These are phyloP conservation scores for Rhinogobius similis DNA, from an alignment of 2,113 vertebrate genomes.

Conservation along the genomic window DNA sequence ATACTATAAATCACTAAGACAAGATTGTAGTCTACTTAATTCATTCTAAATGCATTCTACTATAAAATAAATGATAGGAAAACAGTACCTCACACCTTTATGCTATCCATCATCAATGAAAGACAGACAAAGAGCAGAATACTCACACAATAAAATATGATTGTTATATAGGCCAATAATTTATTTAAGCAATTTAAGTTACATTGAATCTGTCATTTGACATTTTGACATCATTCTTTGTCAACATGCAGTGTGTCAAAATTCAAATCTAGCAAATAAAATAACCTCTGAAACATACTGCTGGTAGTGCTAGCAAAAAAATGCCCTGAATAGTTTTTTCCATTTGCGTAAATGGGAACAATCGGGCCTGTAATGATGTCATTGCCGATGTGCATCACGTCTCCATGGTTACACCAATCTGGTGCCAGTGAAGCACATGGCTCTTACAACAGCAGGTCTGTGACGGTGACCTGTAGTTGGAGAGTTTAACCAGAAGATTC, in stretches of 20 bases:
- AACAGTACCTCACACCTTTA: neutral
- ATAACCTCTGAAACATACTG: slow-evolving; percentile 43
- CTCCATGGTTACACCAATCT: slow-evolving; percentile 68
- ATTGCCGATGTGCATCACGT: slow-evolving; percentile 70
- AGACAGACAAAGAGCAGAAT: neutral
- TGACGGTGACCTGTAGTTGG: slow-evolving; percentile 3
- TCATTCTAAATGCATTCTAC: too few species aligned
- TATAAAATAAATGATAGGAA: too few species aligned
- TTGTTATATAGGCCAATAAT: too few species aligned
- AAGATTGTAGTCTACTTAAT: too few species aligned
- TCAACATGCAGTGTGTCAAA: neutral
- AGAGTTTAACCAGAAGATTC: neutral
- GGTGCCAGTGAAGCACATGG: slow-evolving; percentile 42
- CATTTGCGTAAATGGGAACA: slow-evolving; percentile 61
- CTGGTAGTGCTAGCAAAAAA: slow-evolving; percentile 4
- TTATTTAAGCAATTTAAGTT: too few species aligned
- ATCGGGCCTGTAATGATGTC: slow-evolving; percentile 72
- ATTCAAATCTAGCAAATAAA: slow-evolving; percentile 25
- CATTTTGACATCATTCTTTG: neutral
- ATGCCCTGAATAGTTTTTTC: slow-evolving; percentile 44
- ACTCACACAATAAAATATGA: neutral
- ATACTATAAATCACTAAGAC: neutral
- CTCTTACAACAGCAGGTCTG: slow-evolving; percentile 48
- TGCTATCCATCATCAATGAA: neutral
- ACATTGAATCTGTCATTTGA: slow-evolving; percentile 35